Evolutionary conservation across 2,888 invertebrate genomes (phyloP), one percentile per base, ranked within the genome.

Genomic region (Heliconius charithonia): DNA sequence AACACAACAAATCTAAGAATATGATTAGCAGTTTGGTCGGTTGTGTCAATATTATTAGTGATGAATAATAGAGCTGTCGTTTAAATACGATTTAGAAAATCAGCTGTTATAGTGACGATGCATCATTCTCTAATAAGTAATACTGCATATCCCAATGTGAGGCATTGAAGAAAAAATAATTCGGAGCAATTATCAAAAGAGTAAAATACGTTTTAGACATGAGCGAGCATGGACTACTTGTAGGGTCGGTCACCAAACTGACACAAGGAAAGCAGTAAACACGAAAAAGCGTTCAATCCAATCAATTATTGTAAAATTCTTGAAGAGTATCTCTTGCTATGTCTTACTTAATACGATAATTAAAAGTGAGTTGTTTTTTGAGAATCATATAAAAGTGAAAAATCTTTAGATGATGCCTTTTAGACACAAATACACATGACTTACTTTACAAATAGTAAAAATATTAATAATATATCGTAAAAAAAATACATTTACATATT

Each of bases 181-280:
- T 93, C 88, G 91, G 91, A 92, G 90, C 93, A 91, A 93, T 93
- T 92, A 91, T 91, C 86, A 93, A 92, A 92, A 92, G 90, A 93
- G 91, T 90, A 92, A 90, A 93, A 92, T 91, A 92, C 88, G 89
- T 91, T 89, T 85, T 91, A 89, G 91, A 91, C 88, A 93, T 93
- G 95, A 94, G 92, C 94, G 95, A 95, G 94, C 95, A 94, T 94
- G 94, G 95, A 91, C 95, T 95, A 95, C 94, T 74, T 93, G 87
- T 87, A 91, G 93, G 95, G 93, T 91, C 91, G 93, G 94, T 95
- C 95, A 95, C 92, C 94, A 95, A 95, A 94, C 95, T 93, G 95
- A 95, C 95, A 95, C 95, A 95, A 95, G 95, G 93, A 95, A 95
- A 95, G 95, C 95, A 92, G 93, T 95, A 95, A 93, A 95, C 95